Percentiles rank a stretch among this genome's conserved stretches.
Conservation (phyloP, 35 echinoderm and acorn worm genomes). For the Eucidaris tribuloides region DNA sequence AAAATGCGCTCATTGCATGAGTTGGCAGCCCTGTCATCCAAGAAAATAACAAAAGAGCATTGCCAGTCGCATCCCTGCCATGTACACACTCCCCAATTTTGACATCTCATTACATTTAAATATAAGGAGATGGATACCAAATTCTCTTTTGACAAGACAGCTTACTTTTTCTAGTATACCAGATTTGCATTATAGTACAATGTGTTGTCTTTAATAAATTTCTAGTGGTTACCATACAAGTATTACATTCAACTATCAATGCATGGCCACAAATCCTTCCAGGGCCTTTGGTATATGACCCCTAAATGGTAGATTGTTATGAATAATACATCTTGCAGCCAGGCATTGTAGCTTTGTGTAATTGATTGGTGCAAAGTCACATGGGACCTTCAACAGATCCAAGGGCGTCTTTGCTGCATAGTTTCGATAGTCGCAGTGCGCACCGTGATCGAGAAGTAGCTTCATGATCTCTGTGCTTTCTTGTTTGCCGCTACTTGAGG, state of each 20-base stretch:
- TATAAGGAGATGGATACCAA: too few species aligned
- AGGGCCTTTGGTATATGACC: slow-evolving; percentile 79
- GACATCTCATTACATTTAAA: too few species aligned
- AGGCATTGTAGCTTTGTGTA: slow-evolving; percentile 85
- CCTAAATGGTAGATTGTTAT: slow-evolving; percentile 61
- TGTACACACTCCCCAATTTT: too few species aligned
- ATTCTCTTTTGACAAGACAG: too few species aligned
- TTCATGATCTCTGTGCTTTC: slow-evolving; percentile 62
- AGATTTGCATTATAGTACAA: too few species aligned
- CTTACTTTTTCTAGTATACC: too few species aligned
- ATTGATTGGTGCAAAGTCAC: slow-evolving; percentile 84
- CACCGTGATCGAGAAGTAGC: slow-evolving; percentile 62
- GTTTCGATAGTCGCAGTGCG: slow-evolving; percentile 84
- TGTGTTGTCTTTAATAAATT: too few species aligned
- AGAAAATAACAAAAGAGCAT: too few species aligned
- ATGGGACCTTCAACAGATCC: slow-evolving; percentile 62
- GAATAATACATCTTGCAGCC: slow-evolving; percentile 59
- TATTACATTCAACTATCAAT: slow-evolving; percentile 30
- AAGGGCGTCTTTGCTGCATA: slow-evolving; percentile 59
- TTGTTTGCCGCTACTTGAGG: slow-evolving; percentile 25
- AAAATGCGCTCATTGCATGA: too few species aligned
- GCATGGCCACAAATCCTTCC: slow-evolving; percentile 78
- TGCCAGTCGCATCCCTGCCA: too few species aligned
- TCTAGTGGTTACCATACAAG: too few species aligned
- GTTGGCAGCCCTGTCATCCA: too few species aligned